Percentiles rank a stretch among this genome's conserved stretches.
These are phyloP conservation scores for Petroica traversi DNA, from an alignment of 2,113 vertebrate genomes.

Conservation along the genomic window DNA sequence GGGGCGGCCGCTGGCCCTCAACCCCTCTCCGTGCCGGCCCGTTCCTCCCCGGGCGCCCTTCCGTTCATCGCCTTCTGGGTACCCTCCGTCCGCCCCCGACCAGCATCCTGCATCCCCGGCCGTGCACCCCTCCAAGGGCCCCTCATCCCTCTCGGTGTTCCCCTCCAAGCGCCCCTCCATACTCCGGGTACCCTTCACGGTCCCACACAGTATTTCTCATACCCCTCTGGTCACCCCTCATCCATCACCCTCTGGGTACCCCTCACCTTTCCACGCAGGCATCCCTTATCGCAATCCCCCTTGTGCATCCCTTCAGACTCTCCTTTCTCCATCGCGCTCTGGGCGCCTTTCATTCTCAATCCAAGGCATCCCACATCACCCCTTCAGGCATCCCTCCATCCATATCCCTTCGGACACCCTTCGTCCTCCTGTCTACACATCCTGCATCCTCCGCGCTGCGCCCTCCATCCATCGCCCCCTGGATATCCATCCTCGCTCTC, in stretches of 20 bases:
- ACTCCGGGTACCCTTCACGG: neutral
- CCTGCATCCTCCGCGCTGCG: neutral
- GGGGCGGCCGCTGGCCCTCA: neutral
- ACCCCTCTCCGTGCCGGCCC: neutral
- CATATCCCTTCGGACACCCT: neutral
- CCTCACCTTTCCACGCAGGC: neutral
- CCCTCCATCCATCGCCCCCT: neutral
- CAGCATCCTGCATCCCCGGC: neutral
- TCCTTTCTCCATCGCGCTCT: neutral
- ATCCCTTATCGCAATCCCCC: neutral
- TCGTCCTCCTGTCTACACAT: neutral
- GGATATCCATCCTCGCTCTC: neutral
- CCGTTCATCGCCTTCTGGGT: neutral
- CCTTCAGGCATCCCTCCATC: neutral
- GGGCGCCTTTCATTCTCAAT: neutral
- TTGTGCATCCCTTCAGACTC: too few relatives aligned
- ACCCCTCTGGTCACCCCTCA: neutral
- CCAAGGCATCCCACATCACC: too few relatives aligned
- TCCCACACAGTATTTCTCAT: neutral
- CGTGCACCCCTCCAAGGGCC: neutral
- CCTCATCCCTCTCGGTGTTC: neutral
- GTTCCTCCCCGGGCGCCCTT: neutral
- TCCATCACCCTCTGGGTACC: neutral
- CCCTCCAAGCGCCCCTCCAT: constrained; percentile 47
- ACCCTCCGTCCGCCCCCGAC: neutral